These are phyloP conservation scores for Garrulus glandarius DNA, from an alignment of 2,797 vertebrate species.

Conservation along the genomic window DNA sequence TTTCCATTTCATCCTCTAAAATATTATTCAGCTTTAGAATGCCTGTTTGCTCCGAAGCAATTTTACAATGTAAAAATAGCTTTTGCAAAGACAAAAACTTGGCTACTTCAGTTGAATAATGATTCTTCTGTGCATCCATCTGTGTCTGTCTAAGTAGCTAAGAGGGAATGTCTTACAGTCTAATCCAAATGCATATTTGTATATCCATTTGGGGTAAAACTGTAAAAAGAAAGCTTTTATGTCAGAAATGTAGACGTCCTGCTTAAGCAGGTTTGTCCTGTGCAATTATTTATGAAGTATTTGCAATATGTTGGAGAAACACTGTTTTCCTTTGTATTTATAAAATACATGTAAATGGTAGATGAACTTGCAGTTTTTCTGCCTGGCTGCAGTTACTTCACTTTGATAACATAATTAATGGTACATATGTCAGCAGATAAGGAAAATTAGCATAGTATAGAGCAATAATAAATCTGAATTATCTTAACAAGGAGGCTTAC, in stretches of 20 bases:
- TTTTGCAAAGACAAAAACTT: not conserved
- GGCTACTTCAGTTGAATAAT: not conserved
- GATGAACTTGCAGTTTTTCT: conserved; percentile 10
- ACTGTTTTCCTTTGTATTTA: not conserved
- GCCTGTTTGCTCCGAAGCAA: not conserved
- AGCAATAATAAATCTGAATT: conserved; percentile 18
- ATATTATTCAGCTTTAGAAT: not conserved
- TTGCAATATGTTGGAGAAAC: not conserved
- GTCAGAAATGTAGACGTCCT: not conserved
- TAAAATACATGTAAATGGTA: not conserved
- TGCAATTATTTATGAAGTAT: not conserved
- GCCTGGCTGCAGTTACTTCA: not conserved
- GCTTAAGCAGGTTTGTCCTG: not conserved
- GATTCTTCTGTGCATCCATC: not conserved
- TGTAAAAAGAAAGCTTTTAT: not conserved
- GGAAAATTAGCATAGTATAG: not conserved
- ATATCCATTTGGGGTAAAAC: not conserved
- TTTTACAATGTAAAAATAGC: not conserved
- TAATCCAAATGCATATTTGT: not conserved
- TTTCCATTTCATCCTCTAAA: not conserved
- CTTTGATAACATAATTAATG: conserved; percentile 42
- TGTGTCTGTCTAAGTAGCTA: not conserved
- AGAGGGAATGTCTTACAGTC: not conserved
- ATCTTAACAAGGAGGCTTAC: not conserved
- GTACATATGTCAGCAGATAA: not conserved